These are phyloP conservation scores for Hypena proboscidalis DNA, from an alignment of 2,888 invertebrate species.

Conservation along the genomic window DNA sequence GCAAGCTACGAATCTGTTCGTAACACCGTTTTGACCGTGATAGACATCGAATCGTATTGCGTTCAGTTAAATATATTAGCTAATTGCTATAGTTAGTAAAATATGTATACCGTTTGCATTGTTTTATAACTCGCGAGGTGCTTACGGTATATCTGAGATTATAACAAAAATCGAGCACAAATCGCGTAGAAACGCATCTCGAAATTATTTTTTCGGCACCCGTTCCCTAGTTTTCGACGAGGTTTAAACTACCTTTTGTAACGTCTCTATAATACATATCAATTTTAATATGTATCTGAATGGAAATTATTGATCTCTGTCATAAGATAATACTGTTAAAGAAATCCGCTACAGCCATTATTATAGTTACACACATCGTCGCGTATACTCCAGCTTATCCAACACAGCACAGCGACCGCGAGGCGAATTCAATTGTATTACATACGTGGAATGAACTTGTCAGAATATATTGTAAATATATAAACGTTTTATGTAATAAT, in stretches of 20 bases:
- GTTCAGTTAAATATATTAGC: constrained; percentile 4
- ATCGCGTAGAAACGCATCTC: constrained; percentile 13
- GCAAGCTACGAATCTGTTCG: constrained; percentile 14
- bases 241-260: constrained; percentile 42
- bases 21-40: constrained; percentile 1
- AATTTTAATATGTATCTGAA: constrained; percentile 64
- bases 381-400: constrained; percentile 30
- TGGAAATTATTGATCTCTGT: constrained; percentile 66
- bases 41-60: constrained; percentile 1
- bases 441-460: constrained; percentile 75
- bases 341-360: constrained; percentile 37
- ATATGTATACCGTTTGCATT: constrained; percentile 6
- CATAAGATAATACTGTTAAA: constrained; percentile 42
- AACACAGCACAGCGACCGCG: constrained; percentile 68
- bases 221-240: constrained; percentile 19
- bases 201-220: constrained; percentile 28
- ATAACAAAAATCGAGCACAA: constrained; percentile 26
- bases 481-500: constrained; percentile 77
- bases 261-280: constrained; percentile 73
- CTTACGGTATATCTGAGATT: constrained; percentile 11
- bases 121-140: constrained; percentile 7
- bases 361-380: constrained; percentile 37
- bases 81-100: constrained; percentile 11
- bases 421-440: constrained; percentile 70
- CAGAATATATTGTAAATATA: constrained; percentile 82